Evolutionary conservation across 2,113 vertebrate genomes (phyloP).

Genomic region (Oryzias melastigma): DNA sequence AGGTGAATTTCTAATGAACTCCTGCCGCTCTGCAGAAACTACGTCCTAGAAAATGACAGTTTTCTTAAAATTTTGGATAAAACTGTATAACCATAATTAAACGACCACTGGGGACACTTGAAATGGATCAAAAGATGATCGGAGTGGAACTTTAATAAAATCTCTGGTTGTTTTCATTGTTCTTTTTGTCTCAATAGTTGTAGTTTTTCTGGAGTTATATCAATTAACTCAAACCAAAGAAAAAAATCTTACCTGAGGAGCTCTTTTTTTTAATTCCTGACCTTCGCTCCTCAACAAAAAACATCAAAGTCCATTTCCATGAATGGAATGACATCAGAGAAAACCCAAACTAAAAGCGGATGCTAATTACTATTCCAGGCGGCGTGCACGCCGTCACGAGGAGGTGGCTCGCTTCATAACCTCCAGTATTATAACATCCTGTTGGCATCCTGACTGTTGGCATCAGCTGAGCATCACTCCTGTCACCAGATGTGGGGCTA

Average conservation of each 20-base stretch:
- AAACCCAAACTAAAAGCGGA: conserved; percentile 54
- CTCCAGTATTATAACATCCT: conserved; percentile 63
- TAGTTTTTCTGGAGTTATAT: background rate
- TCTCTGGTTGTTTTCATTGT: no score
- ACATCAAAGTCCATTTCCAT: conserved; percentile 27
- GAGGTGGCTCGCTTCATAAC: conserved; percentile 52
- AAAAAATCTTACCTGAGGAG: no score
- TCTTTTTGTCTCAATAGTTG: no score
- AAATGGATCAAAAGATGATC: no score
- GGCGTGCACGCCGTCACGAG: conserved; percentile 30
- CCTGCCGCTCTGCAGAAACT: no score
- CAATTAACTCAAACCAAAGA: background rate
- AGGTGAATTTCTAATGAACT: no score
- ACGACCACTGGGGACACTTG: no score
- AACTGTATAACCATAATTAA: no score
- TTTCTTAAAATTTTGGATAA: no score
- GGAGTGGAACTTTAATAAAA: no score
- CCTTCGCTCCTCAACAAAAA: conserved; percentile 24
- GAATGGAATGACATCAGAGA: conserved; percentile 51
- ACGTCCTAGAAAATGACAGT: no score
- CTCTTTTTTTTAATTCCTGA: conserved; percentile 8
- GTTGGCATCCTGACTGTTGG: conserved; percentile 58
- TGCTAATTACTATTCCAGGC: conserved; percentile 47
- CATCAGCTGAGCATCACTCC: conserved; percentile 45
- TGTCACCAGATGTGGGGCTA: conserved; percentile 33